Conservation (phyloP, 2,113 vertebrate genomes). For the Lagopus leucura region DNA sequence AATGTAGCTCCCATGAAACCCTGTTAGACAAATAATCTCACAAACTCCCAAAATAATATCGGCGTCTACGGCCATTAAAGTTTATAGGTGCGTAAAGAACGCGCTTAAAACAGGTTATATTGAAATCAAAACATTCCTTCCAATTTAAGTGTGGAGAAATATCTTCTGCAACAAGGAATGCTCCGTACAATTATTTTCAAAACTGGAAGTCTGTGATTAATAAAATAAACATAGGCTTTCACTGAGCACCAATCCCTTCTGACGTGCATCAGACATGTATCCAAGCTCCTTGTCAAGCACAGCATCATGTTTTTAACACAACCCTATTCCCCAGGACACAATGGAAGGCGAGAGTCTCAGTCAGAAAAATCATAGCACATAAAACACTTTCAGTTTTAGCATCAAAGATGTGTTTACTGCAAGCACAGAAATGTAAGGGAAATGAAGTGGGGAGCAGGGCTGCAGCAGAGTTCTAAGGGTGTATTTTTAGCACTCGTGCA, state of each 20-base stretch:
- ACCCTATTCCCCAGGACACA: not conserved
- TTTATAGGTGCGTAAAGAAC: constrained; percentile 28
- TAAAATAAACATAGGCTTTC: not conserved
- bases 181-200: not conserved
- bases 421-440: constrained; percentile 16
- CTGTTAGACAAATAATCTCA: not conserved
- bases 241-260: not conserved
- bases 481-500: constrained; percentile 45
- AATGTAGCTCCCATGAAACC: constrained; percentile 13
- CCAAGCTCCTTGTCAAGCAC: constrained; percentile 16
- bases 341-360: not conserved
- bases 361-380: not conserved
- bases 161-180: not conserved
- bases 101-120: not conserved
- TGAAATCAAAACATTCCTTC: constrained; percentile 3
- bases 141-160: not conserved
- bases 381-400: constrained; percentile 35
- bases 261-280: not conserved
- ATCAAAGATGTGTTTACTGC: constrained; percentile 49
- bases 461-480: not conserved
- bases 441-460: constrained; percentile 15
- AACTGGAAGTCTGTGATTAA: not conserved
- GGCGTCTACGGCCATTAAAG: not conserved
- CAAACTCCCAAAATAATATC: constrained; percentile 26
- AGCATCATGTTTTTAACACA: not conserved